These are phyloP conservation scores for Lutjanus argentimaculatus DNA, from an alignment of 2,797 vertebrate species.

Conservation along the genomic window DNA sequence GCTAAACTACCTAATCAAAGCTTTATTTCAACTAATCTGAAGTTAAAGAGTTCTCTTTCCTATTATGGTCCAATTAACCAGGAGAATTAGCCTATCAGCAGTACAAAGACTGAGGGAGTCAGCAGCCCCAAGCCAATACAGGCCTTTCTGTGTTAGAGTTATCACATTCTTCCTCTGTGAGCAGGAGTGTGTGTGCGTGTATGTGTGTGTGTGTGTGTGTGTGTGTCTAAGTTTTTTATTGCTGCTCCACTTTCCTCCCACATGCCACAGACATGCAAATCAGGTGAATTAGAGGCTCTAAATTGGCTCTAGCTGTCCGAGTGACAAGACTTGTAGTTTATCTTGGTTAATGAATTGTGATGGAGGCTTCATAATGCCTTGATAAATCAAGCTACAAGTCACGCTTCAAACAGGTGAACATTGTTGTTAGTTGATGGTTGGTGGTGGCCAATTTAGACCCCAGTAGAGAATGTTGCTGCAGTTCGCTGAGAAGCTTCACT, in stretches of 20 bases:
- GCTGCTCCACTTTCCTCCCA: constrained; percentile 24
- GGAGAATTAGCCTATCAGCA: constrained; percentile 67
- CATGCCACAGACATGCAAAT: constrained; percentile 50
- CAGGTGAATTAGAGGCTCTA: constrained; percentile 32
- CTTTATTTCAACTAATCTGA: constrained; percentile 66
- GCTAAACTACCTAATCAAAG: constrained; percentile 65
- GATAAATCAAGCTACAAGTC: constrained; percentile 25
- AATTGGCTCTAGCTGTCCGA: constrained; percentile 22
- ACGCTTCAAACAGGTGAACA: constrained; percentile 21
- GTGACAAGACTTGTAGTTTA: constrained; percentile 40
- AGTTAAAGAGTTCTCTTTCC: constrained; percentile 63
- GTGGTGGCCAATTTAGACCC: neutral
- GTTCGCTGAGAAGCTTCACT: too few relatives aligned
- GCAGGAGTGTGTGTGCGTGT: neutral
- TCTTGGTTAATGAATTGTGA: constrained; percentile 36
- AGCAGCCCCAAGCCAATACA: constrained; percentile 39
- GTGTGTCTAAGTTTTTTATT: neutral
- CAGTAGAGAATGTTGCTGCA: too few relatives aligned
- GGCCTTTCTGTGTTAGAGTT: constrained; percentile 47
- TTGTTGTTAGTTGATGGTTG: neutral
- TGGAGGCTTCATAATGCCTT: constrained; percentile 28
- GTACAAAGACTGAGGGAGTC: constrained; percentile 57
- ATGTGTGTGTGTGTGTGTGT: neutral
- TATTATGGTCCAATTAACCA: constrained; percentile 67
- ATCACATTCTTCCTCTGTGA: constrained; percentile 30